Conservation (phyloP, 2,888 invertebrate genomes). For the Stenolophus ochropezus region DNA sequence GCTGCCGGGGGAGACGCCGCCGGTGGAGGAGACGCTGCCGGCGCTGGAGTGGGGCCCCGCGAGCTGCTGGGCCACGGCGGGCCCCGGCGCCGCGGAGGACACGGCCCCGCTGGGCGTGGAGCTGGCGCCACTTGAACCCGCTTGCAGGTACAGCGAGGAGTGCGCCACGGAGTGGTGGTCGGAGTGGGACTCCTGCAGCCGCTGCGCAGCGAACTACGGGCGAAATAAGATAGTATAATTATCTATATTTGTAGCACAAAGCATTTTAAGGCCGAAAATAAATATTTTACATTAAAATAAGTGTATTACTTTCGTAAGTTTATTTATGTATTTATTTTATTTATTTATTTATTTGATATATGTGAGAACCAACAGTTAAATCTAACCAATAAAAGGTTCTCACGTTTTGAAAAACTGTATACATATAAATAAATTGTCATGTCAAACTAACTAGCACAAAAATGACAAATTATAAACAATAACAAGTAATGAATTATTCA, state of each 20-base stretch:
- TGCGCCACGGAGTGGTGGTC: slow-evolving; percentile 48
- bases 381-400: no score
- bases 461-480: no score
- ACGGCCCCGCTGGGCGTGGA: slow-evolving; percentile 63
- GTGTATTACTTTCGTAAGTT: no score
- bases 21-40: slow-evolving; percentile 70
- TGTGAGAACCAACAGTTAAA: no score
- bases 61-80: slow-evolving; percentile 66
- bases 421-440: no score
- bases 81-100: slow-evolving; percentile 71
- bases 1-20: slow-evolving; percentile 72
- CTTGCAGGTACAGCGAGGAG: slow-evolving; percentile 43
- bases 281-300: no score
- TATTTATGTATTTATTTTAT: no score
- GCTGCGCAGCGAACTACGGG: slow-evolving; percentile 45
- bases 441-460: no score
- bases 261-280: no score
- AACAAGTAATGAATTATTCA: no score
- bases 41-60: slow-evolving; percentile 69
- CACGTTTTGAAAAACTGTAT: no score
- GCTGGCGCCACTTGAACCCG: slow-evolving; percentile 65
- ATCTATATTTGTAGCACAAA: background rate
- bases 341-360: no score
- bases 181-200: slow-evolving; percentile 46
- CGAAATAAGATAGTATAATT: background rate